Conservation (phyloP, 2,888 invertebrate species). For the Hyppa rectilinea region DNA sequence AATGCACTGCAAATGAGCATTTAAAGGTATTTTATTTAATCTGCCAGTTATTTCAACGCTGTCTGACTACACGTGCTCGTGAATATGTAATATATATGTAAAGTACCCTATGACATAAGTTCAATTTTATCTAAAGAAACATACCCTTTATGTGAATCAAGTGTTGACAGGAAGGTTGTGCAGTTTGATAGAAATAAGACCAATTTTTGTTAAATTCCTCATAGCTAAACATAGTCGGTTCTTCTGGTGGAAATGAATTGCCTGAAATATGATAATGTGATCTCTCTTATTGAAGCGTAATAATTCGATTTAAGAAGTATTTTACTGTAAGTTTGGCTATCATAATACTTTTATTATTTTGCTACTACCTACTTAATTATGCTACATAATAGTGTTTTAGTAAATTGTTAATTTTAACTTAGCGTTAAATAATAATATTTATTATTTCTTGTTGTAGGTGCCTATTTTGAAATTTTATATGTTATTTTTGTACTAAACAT, state of each 20-base stretch:
- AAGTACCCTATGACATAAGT: not conserved
- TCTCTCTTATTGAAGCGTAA: conserved; percentile 14
- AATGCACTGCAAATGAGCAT: too few relatives aligned
- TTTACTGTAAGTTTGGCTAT: conserved; percentile 5
- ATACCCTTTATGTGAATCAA: conserved; percentile 10
- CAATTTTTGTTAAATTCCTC: conserved; percentile 44
- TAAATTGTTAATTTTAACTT: conserved; percentile 71
- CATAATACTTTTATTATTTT: conserved; percentile 35
- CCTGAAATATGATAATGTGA: conserved; percentile 15
- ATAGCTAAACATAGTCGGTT: conserved; percentile 14
- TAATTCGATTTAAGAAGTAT: not conserved
- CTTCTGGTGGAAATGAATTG: not conserved
- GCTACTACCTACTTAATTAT: conserved; percentile 36
- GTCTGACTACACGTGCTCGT: not conserved
- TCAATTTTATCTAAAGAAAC: conserved; percentile 20
- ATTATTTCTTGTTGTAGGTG: conserved; percentile 72
- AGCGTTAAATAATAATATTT: conserved; percentile 56
- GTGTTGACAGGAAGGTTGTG: conserved; percentile 14
- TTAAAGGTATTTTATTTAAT: too few relatives aligned
- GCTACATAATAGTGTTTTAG: conserved; percentile 74
- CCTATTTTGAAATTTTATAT: conserved; percentile 74
- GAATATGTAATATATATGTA: too few relatives aligned
- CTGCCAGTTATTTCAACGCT: not conserved
- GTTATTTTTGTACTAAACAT: conserved; percentile 73
- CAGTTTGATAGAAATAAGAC: conserved; percentile 36